Evolutionary conservation across 2,797 vertebrate genomes (phyloP).

Genomic region (Pithecia hirsuta): DNA sequence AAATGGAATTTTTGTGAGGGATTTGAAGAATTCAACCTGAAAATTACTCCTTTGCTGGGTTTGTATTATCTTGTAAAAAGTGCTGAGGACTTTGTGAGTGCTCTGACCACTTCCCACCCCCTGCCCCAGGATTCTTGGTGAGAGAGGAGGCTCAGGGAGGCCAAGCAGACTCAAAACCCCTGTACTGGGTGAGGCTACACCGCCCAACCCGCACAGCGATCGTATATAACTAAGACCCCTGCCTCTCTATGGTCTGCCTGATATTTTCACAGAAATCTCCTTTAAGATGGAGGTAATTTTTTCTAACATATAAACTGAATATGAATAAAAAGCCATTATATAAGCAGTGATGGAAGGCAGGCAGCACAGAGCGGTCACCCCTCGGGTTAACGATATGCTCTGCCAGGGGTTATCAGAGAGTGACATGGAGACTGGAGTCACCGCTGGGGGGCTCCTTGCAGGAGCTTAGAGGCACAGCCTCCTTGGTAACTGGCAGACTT

Average conservation of each 20-base stretch:
- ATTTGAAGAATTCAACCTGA: not conserved
- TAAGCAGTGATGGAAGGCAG: not conserved
- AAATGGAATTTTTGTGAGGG: not conserved
- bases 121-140: not conserved
- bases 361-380: no score
- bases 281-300: not conserved
- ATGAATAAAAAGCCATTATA: not conserved
- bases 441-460: not conserved
- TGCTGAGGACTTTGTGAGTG: not conserved
- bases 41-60: fast-evolving
- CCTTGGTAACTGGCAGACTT: not conserved
- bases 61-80: not conserved
- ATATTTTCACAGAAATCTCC: not conserved
- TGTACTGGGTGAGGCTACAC: fast-evolving
- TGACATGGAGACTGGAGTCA: fast-evolving
- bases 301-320: not conserved
- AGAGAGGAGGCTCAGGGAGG: not conserved
- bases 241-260: not conserved
- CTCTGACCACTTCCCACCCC: fast-evolving
- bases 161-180: not conserved
- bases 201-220: no score
- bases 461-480: not conserved
- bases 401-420: not conserved
- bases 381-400: not conserved
- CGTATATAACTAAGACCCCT: no score